Evolutionary conservation across 2,888 invertebrate species (phyloP), one percentile per base, ranked within the genome.

Genomic region (Drosophila diplacantha): DNA sequence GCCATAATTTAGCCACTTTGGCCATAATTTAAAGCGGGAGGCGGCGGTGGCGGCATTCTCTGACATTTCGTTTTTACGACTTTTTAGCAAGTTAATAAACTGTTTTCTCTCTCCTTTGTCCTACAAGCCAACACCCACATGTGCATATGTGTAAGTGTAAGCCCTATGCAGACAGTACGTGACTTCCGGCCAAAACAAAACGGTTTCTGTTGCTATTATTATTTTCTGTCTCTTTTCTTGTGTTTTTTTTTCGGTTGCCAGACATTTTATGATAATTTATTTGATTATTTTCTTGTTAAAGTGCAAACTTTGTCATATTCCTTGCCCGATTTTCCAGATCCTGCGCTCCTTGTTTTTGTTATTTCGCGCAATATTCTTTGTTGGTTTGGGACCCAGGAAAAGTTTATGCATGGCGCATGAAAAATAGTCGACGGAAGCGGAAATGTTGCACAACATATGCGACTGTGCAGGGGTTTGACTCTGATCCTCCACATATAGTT

Each of bases 261-360:
- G 81, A 71, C 83, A 78, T 72, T 79, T 80, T 80, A 80, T 80
- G 81, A 80, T 80, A 80, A 80, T 80, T 83, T 83, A 80, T 80
- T 83, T 83, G 81, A 80, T 80, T 80, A 80, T 80, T 81, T 80
- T 83, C 80, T 81, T 80, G 81, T 80, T 83, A 80, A 83, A 80
- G 79, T 81, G 79, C 83, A 83, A 83, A 80, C 83, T 83, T 80
- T 83, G 76, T 79, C 79, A 78, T 71, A 69, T 81, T 72, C 54
- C 38, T 57, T 38, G 49, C 26, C 51, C 53, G 47, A 29, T 16
- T 26, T 34, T 24, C 35, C 34, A 18, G 12, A 39, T 38, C 12
- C 11, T 31, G 22, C 12, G 52, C 56, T 49, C 39, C 64, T 41
- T 47, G 20, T 68, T 56, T 50, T 41, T 53, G 39, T 46, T 49